phyloP scores from a whole-genome alignment of 2,888 invertebrate species.

The Biston betularia region DNA sequence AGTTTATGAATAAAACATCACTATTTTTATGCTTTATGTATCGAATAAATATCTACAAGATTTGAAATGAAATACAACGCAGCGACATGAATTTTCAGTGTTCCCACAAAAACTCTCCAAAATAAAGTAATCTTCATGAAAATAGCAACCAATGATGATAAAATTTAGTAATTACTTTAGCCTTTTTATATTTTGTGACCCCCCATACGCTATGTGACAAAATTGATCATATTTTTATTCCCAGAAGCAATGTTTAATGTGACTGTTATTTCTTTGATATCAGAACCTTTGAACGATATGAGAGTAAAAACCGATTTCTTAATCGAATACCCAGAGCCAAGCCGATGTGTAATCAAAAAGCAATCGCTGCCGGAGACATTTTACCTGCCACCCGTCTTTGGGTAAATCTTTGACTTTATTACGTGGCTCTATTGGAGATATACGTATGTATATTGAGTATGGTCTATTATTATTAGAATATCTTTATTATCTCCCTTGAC shows the following conservation, averaged over 20 bases:
- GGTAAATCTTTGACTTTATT: conserved; percentile 37
- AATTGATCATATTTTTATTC: conserved; percentile 16
- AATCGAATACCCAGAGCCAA: conserved; percentile 46
- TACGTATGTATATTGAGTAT: neutral
- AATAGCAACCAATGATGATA: no score
- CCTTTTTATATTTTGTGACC: neutral
- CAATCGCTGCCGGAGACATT: conserved; percentile 53
- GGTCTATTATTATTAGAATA: neutral
- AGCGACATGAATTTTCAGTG: no score
- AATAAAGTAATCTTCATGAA: neutral
- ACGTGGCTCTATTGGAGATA: conserved; percentile 12
- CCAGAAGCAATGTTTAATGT: conserved; percentile 24
- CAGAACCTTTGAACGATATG: conserved; percentile 30
- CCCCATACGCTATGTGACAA: conserved; percentile 5
- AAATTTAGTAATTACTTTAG: neutral
- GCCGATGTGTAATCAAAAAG: conserved; percentile 61
- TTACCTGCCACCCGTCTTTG: conserved; percentile 46
- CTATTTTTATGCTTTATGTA: no score
- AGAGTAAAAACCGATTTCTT: conserved; percentile 44
- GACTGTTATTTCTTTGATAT: conserved; percentile 29
- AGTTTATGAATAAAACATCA: no score
- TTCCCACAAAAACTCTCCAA: no score
- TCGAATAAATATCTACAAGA: no score
- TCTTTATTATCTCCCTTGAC: neutral
- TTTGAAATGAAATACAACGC: no score